Base-by-base conservation (phyloP, 2,113 vertebrate species). In the Mesembrinibis cayennensis region DNA sequence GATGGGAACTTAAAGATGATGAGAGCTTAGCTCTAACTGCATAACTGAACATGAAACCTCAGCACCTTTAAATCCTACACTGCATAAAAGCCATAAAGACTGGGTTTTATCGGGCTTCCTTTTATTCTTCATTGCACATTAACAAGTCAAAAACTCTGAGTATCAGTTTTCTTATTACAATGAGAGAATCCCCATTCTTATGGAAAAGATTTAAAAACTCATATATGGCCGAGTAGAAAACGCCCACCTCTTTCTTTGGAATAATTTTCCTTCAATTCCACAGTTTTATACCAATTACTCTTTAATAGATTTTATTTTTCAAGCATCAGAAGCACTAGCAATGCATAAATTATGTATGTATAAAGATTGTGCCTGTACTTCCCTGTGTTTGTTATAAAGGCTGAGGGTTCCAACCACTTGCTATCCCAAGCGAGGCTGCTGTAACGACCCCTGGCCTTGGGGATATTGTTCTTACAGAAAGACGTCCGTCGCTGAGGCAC, bases 1-100 rank as follows among this genome's bases (percentile, higher is more conserved):
- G 61, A 94, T 82, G 66, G 30, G 52, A 96, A 94, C 81, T 93
- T 87, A 84, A 91, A 93, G 77, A 61, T 62, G 52, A 0, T 44
- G 56, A 82, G n/a, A 91, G 87, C 21, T 76, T 52, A 20, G 18
- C 14, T 78, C 29, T 49, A 59, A 34, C 7, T 73, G 26, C 8
- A 38, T 56, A 91, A 70, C 34, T 42, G 45, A 90, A 70, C 0
- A 6, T 30, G 47, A 78, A 87, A 82, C 23, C 45, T 92, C 49
- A 69, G 17, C 53, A 49, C 34, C 42, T 83, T 55, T 40, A 47
- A 86, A 77, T 73, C 16, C 67, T 81, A 14, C 21, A 30, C 16
- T 34, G 59, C 12, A 44, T 72, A 92, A 90, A 82, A 53, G 50
- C 72, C 19, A 16, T 53, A 3, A 73, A 63, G 29, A 38, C 17